A percentile compares a stretch with the other conserved stretches of the same genome.
phyloP scores from a whole-genome alignment of 2,888 invertebrate genomes.

The Synanthedon andrenaeformis region DNA sequence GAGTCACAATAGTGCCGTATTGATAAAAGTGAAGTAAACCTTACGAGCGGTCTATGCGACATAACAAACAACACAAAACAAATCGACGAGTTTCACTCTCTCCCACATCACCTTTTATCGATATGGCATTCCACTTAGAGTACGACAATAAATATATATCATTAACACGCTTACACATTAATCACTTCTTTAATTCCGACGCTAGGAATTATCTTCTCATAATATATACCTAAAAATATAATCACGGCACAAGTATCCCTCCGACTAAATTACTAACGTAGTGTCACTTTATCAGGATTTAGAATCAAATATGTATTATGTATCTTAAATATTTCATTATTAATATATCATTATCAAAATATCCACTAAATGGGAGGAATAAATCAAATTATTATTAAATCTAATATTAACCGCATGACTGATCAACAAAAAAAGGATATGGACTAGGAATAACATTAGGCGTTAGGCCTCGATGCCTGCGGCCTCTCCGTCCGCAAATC shows the following conservation, averaged over 20 bases:
- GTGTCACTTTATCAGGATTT: constrained; percentile 72
- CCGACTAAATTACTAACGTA: constrained; percentile 71
- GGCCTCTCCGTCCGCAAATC: constrained; percentile 14
- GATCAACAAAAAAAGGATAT: constrained; percentile 70
- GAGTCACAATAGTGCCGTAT: constrained; percentile 63
- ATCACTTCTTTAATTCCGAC: constrained; percentile 71
- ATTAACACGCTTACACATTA: constrained; percentile 70
- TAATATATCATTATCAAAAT: constrained; percentile 72
- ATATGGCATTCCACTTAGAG: constrained; percentile 70
- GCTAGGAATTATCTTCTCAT: constrained; percentile 67
- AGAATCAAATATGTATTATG: constrained; percentile 72
- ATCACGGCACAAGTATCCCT: constrained; percentile 72
- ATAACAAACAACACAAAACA: constrained; percentile 55
- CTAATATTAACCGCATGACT: constrained; percentile 71
- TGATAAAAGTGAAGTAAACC: constrained; percentile 65
- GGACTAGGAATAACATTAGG: constrained; percentile 71
- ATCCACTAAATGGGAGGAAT: constrained; percentile 72
- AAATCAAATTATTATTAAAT: constrained; percentile 70
- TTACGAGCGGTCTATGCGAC: constrained; percentile 32
- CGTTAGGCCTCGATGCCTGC: constrained; percentile 59
- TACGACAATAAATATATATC: constrained; percentile 64
- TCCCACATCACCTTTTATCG: constrained; percentile 67
- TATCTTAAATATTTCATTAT: constrained; percentile 72
- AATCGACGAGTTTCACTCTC: constrained; percentile 67
- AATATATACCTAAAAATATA: constrained; percentile 72